These are phyloP conservation scores for Capitulum mitella DNA, from an alignment of 2,888 invertebrate species.

Conservation along the genomic window DNA sequence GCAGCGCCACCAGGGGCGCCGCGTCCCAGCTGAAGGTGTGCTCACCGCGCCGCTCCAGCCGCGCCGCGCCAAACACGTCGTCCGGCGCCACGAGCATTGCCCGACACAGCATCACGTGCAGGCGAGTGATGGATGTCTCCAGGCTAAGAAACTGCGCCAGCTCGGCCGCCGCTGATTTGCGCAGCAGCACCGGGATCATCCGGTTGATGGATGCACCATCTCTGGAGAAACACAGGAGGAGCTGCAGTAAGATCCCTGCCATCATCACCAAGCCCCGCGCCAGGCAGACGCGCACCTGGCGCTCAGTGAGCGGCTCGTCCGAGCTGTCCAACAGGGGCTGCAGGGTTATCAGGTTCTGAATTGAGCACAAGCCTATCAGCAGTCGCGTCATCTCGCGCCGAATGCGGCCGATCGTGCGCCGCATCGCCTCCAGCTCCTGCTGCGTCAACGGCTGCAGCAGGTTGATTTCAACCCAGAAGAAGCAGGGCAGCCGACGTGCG, in stretches of 20 bases:
- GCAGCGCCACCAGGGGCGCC: not conserved
- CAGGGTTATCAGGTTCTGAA: not conserved
- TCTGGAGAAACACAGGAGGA: no score
- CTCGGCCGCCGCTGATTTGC: not conserved
- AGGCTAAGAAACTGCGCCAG: not conserved
- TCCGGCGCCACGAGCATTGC: not conserved
- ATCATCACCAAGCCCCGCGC: slow-evolving; percentile 48
- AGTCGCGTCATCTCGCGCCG: not conserved
- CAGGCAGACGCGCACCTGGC: slow-evolving; percentile 41
- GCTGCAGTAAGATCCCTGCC: no score
- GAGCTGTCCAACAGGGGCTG: not conserved
- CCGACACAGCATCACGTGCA: not conserved
- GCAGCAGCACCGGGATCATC: not conserved
- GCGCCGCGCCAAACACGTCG: not conserved
- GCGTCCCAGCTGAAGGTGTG: not conserved
- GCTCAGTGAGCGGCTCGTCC: not conserved
- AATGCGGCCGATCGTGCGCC: not conserved
- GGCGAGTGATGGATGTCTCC: not conserved
- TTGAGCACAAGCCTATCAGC: not conserved
- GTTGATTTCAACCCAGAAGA: slow-evolving; percentile 10
- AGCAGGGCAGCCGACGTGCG: not conserved
- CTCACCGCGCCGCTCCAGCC: not conserved
- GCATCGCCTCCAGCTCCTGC: not conserved
- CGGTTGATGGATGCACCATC: no score
- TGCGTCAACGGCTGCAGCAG: not conserved